A percentile compares a stretch with the other conserved stretches of the same genome.
Evolutionary conservation across 1,140 invertebrate species (phyloP).

Genomic region (Mizuhopecten yessoensis): DNA sequence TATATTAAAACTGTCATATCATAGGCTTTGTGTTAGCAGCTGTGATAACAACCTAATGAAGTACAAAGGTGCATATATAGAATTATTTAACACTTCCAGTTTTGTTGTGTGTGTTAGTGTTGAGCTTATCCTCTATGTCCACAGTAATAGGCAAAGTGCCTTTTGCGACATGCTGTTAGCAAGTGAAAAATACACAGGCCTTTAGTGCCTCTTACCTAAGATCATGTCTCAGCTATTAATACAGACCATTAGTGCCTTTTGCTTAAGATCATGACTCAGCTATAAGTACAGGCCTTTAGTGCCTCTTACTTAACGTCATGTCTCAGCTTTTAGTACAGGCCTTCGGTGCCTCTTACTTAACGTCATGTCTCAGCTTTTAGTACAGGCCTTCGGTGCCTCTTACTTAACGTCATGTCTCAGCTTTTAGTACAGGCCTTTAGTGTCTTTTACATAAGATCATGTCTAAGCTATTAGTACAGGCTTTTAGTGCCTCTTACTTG

Average conservation of each 20-base stretch:
- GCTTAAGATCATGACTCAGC: background rate
- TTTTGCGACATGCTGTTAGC: too few relatives aligned
- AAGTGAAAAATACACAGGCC: background rate
- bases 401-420: background rate
- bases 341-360: background rate
- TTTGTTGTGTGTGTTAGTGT: too few relatives aligned
- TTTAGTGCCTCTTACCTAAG: background rate
- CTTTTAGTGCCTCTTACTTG: too few relatives aligned
- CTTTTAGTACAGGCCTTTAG: background rate
- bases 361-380: background rate
- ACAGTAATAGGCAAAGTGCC: too few relatives aligned
- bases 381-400: background rate
- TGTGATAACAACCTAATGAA: too few relatives aligned
- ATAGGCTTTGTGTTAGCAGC: too few relatives aligned
- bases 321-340: background rate
- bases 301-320: background rate
- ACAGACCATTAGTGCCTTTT: background rate
- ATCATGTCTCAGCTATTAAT: background rate
- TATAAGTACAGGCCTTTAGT: background rate
- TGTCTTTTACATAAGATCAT: too few relatives aligned
- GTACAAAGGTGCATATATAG: too few relatives aligned
- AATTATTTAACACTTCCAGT: too few relatives aligned
- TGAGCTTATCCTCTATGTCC: too few relatives aligned
- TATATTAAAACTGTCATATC: too few relatives aligned
- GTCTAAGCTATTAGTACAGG: too few relatives aligned